These are phyloP conservation scores for Mimachlamys varia DNA, from an alignment of 2,888 invertebrate species.

Conservation along the genomic window DNA sequence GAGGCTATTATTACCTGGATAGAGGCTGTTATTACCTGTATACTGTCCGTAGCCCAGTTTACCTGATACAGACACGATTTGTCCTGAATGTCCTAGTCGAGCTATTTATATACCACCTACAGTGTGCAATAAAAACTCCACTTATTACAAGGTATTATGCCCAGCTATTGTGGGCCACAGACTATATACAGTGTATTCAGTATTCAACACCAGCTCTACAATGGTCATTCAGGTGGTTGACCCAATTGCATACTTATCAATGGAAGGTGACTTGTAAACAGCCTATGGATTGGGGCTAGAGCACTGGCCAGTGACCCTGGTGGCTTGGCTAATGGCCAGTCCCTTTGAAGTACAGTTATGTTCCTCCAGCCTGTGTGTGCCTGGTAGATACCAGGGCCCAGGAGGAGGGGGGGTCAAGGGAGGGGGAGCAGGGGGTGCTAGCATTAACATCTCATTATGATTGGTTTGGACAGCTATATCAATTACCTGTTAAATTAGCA, in stretches of 20 bases:
- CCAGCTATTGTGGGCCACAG: neutral
- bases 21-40: neutral
- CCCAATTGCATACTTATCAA: slow-evolving; percentile 34
- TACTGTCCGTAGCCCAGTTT: neutral
- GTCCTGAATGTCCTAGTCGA: neutral
- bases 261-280: slow-evolving; percentile 9
- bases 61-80: neutral
- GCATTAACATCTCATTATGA: slow-evolving; percentile 31
- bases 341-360: neutral
- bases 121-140: slow-evolving; percentile 8
- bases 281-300: neutral
- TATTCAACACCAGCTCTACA: slow-evolving; percentile 17
- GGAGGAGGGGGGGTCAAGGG: neutral
- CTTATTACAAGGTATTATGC: slow-evolving; percentile 23
- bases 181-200: slow-evolving; percentile 19
- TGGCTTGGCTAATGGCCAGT: slow-evolving; percentile 18
- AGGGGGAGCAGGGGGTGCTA: neutral
- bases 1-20: too few relatives aligned
- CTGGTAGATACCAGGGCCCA: neutral
- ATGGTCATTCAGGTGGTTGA: slow-evolving; percentile 36
- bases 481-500: slow-evolving; percentile 33
- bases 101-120: slow-evolving; percentile 28
- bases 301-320: slow-evolving; percentile 12
- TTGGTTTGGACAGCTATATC: slow-evolving; percentile 34
- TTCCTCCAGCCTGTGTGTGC: neutral